Evolutionary conservation across 2,113 vertebrate genomes (phyloP), one percentile per base, ranked within the genome.

Genomic region (Gnathonemus longibarbis): DNA sequence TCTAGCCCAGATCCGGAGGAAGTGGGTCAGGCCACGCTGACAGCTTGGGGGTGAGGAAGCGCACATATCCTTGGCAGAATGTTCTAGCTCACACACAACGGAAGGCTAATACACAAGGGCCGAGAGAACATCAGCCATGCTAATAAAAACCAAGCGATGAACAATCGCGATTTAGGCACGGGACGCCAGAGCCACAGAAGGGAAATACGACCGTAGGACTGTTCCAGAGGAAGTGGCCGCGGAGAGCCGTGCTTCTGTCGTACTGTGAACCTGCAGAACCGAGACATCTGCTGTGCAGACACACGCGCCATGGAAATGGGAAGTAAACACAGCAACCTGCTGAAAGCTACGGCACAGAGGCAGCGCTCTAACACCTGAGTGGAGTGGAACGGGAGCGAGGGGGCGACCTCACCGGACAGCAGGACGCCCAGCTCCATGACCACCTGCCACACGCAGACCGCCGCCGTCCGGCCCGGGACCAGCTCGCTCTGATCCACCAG

Each of bases 401-500:
- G 83, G 17, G 13, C 17, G 21, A 7, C 19, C 91, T 95, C 92
- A 99, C 98, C 98, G 94, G 98, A 98, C 91, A 97, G 95, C 91
- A 99, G 96, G 92, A 99, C 97, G 89, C 98, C 98, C 93, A 99
- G 97, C 91, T 99, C 98, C 96, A 99, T 94, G 46, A 99, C 96
- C 77, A 98, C 97, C 95, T 99, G 98, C 98, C 98, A 99, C 92
- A 99, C 96, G 3, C 97, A 97, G 50, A 86, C 95, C 50, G 97
- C 98, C 89, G 97, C 96, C 86, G 96, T 96, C 95, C 98, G 95
- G 94, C 96, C 97, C 90, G 97, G 97, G 88, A 99, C 96, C 62
- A 98, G 98, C 90, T 97, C 95, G 83, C 98, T 99, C 93, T 98
- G 96, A 90, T 98, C 97, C 91, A 98, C 94, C 90, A 99, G 96